Evolutionary conservation across 2,797 vertebrate genomes (phyloP).

Genomic region (Pseudocheirus occidentalis): DNA sequence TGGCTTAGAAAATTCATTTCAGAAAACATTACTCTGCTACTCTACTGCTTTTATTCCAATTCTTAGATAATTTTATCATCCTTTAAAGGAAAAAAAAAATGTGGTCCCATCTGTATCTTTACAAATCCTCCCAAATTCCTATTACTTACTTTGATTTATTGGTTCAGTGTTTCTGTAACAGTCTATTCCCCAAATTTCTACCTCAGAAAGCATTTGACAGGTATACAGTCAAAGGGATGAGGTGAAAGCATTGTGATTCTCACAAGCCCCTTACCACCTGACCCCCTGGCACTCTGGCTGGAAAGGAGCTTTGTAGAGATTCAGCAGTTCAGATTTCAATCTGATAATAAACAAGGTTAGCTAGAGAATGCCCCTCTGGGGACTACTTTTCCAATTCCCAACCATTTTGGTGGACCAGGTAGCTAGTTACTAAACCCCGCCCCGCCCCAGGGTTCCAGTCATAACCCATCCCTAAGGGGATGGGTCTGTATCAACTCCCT

Average conservation of each 20-base stretch:
- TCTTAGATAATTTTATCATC: neutral
- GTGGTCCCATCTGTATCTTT: neutral
- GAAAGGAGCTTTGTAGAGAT: neutral
- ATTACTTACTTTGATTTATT: neutral
- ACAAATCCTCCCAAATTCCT: neutral
- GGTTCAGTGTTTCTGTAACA: neutral
- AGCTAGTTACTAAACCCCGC: neutral
- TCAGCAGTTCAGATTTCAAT: neutral
- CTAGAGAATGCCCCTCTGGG: neutral
- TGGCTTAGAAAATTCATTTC: slow-evolving; percentile 5
- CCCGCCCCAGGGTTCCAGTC: neutral
- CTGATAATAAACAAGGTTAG: neutral
- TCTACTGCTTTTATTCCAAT: slow-evolving; percentile 20
- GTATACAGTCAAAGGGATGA: fast-evolving
- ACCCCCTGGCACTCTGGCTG: neutral
- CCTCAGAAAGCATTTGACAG: slow-evolving; percentile 22
- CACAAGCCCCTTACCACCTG: neutral
- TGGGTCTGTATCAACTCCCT: neutral
- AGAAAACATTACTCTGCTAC: neutral
- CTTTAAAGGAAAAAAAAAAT: neutral
- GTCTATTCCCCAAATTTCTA: slow-evolving; percentile 57
- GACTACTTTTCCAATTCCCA: neutral
- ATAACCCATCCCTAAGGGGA: neutral
- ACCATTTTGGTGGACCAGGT: neutral
- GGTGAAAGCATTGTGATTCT: fast-evolving